Evolutionary conservation across 2,888 invertebrate genomes (phyloP).

Genomic region (Drepanosiphum platanoidis): DNA sequence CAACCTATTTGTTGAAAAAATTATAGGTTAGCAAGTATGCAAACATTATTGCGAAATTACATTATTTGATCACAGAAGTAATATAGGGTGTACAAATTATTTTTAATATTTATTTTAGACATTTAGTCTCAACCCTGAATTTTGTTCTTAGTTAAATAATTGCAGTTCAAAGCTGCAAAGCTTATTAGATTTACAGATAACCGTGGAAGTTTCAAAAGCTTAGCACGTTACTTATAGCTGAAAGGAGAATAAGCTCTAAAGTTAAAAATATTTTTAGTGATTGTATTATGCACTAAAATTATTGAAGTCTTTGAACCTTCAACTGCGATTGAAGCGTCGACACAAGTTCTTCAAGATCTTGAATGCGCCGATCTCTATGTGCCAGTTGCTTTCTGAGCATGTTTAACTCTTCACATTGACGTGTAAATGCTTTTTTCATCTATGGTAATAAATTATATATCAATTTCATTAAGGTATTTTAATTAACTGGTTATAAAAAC

Average conservation of each 20-base stretch:
- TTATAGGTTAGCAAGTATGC: not conserved
- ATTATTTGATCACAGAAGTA: constrained; percentile 41
- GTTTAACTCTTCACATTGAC: constrained; percentile 82
- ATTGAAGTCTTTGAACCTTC: constrained; percentile 48
- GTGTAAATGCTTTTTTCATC: constrained; percentile 80
- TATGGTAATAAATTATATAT: constrained; percentile 66
- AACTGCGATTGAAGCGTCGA: constrained; percentile 70
- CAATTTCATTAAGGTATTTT: constrained; percentile 35
- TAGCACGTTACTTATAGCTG: not conserved
- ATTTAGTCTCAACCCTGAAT: constrained; percentile 34
- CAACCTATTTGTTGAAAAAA: constrained; percentile 23
- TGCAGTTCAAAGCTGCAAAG: constrained; percentile 2
- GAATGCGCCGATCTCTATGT: constrained; percentile 81
- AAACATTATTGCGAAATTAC: constrained; percentile 10
- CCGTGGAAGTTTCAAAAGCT: not conserved
- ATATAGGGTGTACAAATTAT: constrained; percentile 3
- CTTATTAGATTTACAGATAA: constrained; percentile 1
- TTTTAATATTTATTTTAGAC: not conserved
- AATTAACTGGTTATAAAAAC: not conserved
- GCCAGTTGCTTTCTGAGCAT: constrained; percentile 80
- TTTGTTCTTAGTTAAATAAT: constrained; percentile 22
- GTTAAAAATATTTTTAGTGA: not conserved
- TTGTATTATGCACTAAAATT: not conserved
- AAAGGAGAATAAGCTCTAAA: not conserved
- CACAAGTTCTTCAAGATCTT: constrained; percentile 82